A percentile compares a stretch with the other conserved stretches of the same genome.
phyloP scores from a whole-genome alignment of 2,888 invertebrate species.

The Cylloceria caligata region DNA sequence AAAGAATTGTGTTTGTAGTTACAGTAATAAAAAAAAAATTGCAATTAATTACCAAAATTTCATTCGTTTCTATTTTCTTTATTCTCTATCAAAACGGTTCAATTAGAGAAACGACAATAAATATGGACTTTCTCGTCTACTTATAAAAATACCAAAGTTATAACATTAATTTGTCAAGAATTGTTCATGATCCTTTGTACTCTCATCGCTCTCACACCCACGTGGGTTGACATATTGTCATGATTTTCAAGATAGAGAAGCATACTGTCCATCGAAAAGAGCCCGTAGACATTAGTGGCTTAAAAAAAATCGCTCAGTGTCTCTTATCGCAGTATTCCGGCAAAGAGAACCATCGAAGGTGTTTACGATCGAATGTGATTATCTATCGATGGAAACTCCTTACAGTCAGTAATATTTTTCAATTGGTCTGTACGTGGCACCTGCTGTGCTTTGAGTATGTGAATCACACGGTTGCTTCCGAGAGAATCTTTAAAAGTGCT shows the following conservation, averaged over 20 bases:
- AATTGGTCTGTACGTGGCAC: conserved; percentile 37
- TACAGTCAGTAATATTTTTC: neutral
- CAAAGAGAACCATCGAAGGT: too few relatives aligned
- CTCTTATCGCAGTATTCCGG: conserved; percentile 1
- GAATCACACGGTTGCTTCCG: conserved; percentile 29
- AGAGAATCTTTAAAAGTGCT: conserved; percentile 50
- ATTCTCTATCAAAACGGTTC: neutral
- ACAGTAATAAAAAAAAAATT: too few relatives aligned
- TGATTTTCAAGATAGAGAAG: neutral
- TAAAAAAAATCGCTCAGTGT: neutral
- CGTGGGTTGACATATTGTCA: neutral
- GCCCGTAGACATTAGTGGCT: conserved; percentile 10
- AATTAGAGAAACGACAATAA: neutral
- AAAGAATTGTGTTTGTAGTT: too few relatives aligned
- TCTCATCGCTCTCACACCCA: neutral
- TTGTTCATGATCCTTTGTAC: neutral
- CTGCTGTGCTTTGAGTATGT: conserved; percentile 30
- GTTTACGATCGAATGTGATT: conserved; percentile 17
- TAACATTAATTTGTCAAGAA: neutral
- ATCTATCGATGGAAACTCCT: conserved; percentile 9
- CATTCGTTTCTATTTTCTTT: too few relatives aligned
- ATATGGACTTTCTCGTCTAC: neutral
- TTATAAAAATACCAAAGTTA: neutral
- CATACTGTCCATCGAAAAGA: neutral
- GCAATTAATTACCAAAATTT: too few relatives aligned